A percentile compares a stretch with the other conserved stretches of the same genome.
Evolutionary conservation across 2,888 invertebrate genomes (phyloP).

Genomic region (Latrodectus elegans): DNA sequence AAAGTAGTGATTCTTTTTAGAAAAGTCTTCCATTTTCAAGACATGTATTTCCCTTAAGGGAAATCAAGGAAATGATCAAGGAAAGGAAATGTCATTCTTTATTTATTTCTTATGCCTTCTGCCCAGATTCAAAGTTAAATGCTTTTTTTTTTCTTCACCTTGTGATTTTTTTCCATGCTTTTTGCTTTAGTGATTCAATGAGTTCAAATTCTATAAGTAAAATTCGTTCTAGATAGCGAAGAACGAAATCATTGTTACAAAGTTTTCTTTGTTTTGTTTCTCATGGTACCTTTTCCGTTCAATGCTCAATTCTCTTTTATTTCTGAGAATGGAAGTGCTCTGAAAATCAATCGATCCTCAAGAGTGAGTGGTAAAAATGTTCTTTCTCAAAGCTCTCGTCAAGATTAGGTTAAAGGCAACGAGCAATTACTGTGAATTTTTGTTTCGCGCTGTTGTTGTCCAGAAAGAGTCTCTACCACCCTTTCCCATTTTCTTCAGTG

Average conservation of each 20-base stretch:
- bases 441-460: conserved; percentile 13
- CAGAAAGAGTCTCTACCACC: neutral
- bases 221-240: conserved; percentile 34
- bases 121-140: conserved; percentile 46
- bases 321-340: conserved; percentile 23
- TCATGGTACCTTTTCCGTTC: conserved; percentile 27
- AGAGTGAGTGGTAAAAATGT: conserved; percentile 57
- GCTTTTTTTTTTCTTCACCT: conserved; percentile 18
- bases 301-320: conserved; percentile 26
- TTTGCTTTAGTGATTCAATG: conserved; percentile 35
- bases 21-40: conserved; percentile 7
- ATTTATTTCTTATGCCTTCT: conserved; percentile 53
- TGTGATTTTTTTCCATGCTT: conserved; percentile 21
- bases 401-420: conserved; percentile 65
- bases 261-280: conserved; percentile 37
- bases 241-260: conserved; percentile 52
- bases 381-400: conserved; percentile 53
- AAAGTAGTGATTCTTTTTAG: conserved; percentile 18
- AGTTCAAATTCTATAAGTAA: conserved; percentile 51
- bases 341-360: conserved; percentile 56
- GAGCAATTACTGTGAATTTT: conserved; percentile 59
- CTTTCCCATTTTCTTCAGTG: conserved; percentile 19
- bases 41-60: conserved; percentile 57
- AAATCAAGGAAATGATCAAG: conserved; percentile 54
- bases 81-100: conserved; percentile 60